Evolutionary conservation across 2,113 vertebrate genomes (phyloP).

Genomic region (Corydoras sp.): DNA sequence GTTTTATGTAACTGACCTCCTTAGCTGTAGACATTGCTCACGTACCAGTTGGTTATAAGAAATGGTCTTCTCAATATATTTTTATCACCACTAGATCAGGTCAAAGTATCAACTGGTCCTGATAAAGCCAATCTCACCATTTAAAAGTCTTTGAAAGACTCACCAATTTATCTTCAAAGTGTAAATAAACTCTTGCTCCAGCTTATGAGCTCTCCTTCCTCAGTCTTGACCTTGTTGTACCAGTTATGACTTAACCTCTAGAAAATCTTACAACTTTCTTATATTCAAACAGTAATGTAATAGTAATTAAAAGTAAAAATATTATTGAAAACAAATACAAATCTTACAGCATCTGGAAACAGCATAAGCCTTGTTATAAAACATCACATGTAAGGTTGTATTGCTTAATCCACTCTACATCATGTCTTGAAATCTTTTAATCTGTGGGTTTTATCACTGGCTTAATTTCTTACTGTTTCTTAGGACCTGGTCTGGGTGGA

Average conservation of each 20-base stretch:
- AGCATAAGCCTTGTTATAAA: background rate
- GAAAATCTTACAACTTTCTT: background rate
- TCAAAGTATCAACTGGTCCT: too few species aligned
- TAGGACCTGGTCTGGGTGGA: background rate
- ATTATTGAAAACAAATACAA: background rate
- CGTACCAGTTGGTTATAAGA: too few species aligned
- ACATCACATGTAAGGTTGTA: background rate
- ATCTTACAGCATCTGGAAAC: background rate
- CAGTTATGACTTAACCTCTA: background rate
- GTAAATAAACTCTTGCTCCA: background rate
- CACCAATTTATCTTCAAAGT: background rate
- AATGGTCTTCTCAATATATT: too few species aligned
- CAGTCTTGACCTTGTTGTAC: background rate
- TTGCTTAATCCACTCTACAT: background rate
- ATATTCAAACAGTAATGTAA: background rate
- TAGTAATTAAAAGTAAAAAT: background rate
- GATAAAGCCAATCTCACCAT: background rate
- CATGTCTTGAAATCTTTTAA: background rate
- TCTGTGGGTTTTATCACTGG: background rate
- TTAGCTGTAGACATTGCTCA: too few species aligned
- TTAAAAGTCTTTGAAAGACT: background rate
- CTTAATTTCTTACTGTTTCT: background rate
- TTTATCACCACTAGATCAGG: too few species aligned
- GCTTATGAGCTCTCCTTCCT: slow-evolving; percentile 1
- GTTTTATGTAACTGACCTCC: too few species aligned